Conservation (phyloP, 2,888 invertebrate genomes). For the Diplolepis rosae region DNA sequence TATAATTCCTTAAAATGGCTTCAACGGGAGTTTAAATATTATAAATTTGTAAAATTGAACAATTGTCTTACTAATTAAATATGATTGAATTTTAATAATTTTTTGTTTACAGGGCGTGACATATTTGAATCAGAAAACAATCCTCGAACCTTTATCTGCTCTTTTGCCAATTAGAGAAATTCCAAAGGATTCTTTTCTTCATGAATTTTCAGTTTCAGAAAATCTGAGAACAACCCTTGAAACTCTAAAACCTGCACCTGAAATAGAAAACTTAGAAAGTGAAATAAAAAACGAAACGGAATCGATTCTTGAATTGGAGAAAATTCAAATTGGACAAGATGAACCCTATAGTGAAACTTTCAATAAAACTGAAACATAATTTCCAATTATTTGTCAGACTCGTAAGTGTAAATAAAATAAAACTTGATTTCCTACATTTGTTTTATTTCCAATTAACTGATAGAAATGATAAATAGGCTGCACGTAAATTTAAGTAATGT, state of each 20-base stretch:
- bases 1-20: too few relatives aligned
- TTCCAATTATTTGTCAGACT: neutral
- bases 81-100: slow-evolving; percentile 28
- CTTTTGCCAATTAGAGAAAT: slow-evolving; percentile 68
- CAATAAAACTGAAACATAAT: neutral
- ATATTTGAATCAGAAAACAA: slow-evolving; percentile 67
- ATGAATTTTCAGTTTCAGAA: slow-evolving; percentile 40
- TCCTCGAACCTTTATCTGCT: slow-evolving; percentile 69
- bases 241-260: neutral
- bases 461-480: neutral
- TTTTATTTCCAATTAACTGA: neutral
- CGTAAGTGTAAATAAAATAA: neutral
- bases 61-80: too few relatives aligned
- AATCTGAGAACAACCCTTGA: slow-evolving; percentile 19
- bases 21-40: too few relatives aligned
- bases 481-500: neutral
- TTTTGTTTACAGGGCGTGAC: slow-evolving; percentile 66
- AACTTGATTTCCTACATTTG: neutral
- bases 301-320: neutral
- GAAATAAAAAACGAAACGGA: slow-evolving; percentile 13
- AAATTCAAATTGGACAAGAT: neutral
- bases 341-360: neutral
- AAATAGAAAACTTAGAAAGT: neutral
- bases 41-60: too few relatives aligned
- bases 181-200: slow-evolving; percentile 55